Conservation (phyloP, 2,888 invertebrate species). For the Osmoderma eremita region DNA sequence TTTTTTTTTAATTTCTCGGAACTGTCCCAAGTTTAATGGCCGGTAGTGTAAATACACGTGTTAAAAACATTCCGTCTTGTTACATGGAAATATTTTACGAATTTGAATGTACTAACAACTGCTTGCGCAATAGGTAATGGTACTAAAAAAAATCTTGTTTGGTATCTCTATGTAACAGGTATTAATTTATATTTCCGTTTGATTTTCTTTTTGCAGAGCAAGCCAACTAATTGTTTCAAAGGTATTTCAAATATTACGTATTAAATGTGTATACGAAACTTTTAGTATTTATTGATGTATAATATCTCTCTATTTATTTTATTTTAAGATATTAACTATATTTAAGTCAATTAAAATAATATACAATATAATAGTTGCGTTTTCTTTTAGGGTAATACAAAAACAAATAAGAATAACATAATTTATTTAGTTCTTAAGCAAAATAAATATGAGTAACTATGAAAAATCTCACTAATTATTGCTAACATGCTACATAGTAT, state of each 20-base stretch:
- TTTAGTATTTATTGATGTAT: constrained; percentile 19
- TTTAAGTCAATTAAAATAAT: constrained; percentile 12
- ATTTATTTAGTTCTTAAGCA: too few species aligned
- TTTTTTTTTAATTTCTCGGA: too few species aligned
- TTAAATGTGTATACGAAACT: constrained; percentile 16
- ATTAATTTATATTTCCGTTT: constrained; percentile 14
- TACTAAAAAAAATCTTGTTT: constrained; percentile 8
- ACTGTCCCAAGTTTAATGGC: not conserved
- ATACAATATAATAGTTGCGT: not conserved
- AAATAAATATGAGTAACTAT: too few species aligned
- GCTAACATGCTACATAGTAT: too few species aligned
- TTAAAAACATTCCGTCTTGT: not conserved
- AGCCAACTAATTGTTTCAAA: constrained; percentile 5
- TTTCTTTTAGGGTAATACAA: not conserved
- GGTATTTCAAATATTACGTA: constrained; percentile 16
- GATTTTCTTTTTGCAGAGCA: constrained; percentile 30
- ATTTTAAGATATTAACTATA: constrained; percentile 11
- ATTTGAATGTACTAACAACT: constrained; percentile 25
- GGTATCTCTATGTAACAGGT: not conserved
- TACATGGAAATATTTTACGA: constrained; percentile 10
- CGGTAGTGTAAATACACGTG: not conserved
- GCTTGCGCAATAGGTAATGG: constrained; percentile 39
- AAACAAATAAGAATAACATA: too few species aligned
- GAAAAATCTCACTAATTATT: too few species aligned
- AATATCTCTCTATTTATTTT: constrained; percentile 30